Evolutionary conservation across 2,888 invertebrate genomes (phyloP), one percentile per base, ranked within the genome.

Genomic region (Ceratothoa steindachneri): DNA sequence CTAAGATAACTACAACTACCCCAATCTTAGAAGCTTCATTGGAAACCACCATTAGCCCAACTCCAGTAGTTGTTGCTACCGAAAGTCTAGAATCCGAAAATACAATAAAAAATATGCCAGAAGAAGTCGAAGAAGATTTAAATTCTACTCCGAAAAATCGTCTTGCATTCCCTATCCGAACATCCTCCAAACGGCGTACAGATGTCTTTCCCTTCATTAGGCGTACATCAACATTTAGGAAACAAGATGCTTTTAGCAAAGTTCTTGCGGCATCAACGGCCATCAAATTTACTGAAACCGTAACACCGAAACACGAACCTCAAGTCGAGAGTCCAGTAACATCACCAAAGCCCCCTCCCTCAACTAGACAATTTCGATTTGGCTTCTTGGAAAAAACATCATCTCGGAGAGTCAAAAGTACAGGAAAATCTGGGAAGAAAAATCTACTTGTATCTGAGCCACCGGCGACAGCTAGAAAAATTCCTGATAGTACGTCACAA

Each of bases 131-230:
- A 71, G 28, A 66, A 66, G 27, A 9, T 28, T 24, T 19, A 2
- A 60, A 24, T 9, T 24, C 60, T 60, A n/a, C n/a, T 22, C 60
- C 60, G 2, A 60, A 60, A 24, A 60, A 60, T 7, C 19, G 60
- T 24, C 24, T 60, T 12, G n/a, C 60, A 7, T 60, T 60, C 24
- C 60, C 60, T 2, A 60, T 60, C n/a, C 1, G 60, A 60, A 60
- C 60, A 15, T 41, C 41, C 15, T 5, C 41, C 15, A 60, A 24
- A 24, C 19, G 73, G 31, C 64, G 78, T 2, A 75, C 75, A 15
- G 78, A 78, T 65, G 53, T 78, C 27, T 27, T 75, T 2, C 69
- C 66, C n/a, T 74, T 78, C 60, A 30, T 73, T 12, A 73, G 72
- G 27, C 69, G 78, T 27, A 69, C 78, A 55, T 67, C 72, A 3